phyloP scores from a whole-genome alignment of 2,113 vertebrate genomes.

The Platysternon megacephalum region DNA sequence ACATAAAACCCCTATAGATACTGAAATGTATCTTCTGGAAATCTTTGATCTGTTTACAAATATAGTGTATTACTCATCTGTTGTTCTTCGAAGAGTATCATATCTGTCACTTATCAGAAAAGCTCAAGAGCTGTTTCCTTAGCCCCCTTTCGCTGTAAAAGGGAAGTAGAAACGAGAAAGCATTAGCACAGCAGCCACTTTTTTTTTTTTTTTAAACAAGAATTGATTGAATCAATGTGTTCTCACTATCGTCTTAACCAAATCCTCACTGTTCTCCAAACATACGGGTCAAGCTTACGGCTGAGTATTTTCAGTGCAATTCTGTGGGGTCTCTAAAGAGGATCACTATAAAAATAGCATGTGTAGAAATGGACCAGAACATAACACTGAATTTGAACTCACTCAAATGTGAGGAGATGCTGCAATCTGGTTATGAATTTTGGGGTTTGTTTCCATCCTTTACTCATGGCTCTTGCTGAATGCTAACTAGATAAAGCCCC shows the following conservation, averaged over 20 bases:
- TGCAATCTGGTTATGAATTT: neutral
- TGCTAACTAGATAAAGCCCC: neutral
- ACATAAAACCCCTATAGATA: neutral
- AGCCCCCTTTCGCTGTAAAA: slow-evolving; percentile 45
- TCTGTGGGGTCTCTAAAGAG: neutral
- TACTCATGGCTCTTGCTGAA: neutral
- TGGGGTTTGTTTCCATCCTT: neutral
- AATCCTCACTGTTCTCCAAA: neutral
- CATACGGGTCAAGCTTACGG: neutral
- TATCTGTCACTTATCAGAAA: slow-evolving; percentile 15
- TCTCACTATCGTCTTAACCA: neutral
- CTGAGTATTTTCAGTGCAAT: neutral
- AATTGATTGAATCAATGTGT: neutral
- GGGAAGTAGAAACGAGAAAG: slow-evolving; percentile 41
- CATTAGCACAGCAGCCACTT: slow-evolving; percentile 1
- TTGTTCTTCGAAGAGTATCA: slow-evolving; percentile 18
- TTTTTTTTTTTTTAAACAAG: neutral
- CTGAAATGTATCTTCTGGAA: neutral
- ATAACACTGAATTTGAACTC: neutral
- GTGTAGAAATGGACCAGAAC: neutral
- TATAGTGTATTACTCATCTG: neutral
- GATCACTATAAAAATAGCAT: neutral
- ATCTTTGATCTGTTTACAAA: neutral
- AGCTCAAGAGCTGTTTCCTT: slow-evolving; percentile 16
- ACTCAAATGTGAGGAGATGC: neutral